Conservation (phyloP, 2,888 invertebrate genomes). For the Priocnemis perturbator region DNA sequence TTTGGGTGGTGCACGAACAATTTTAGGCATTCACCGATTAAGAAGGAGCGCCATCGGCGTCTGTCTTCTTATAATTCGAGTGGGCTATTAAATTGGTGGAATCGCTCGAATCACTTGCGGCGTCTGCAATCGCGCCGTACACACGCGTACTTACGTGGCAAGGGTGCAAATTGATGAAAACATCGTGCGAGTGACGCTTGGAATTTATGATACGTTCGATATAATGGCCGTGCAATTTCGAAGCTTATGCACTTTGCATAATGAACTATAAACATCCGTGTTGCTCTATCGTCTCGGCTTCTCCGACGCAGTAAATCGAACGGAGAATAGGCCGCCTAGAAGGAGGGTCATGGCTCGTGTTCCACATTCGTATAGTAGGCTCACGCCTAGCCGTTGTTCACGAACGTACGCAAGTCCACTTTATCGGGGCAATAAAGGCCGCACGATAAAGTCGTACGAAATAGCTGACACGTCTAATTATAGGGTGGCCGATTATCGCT, state of each 20-base stretch:
- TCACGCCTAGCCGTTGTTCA: constrained; percentile 16
- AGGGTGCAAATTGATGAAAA: too few relatives aligned
- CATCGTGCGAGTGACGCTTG: too few relatives aligned
- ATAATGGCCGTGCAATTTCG: too few relatives aligned
- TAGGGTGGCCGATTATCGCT: constrained; percentile 42
- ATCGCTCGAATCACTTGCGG: too few relatives aligned
- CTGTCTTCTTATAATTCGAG: not conserved
- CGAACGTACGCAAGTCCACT: constrained; percentile 32
- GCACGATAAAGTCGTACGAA: constrained; percentile 45
- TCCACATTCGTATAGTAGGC: constrained; percentile 27
- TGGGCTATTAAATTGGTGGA: not conserved
- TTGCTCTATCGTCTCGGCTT: constrained; percentile 1
- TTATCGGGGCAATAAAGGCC: constrained; percentile 50
- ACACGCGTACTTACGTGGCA: too few relatives aligned
- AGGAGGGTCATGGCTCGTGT: constrained; percentile 22
- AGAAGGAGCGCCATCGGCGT: too few relatives aligned
- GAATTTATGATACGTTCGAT: too few relatives aligned
- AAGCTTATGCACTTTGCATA: too few relatives aligned
- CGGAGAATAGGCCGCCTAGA: not conserved
- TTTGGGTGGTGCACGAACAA: too few relatives aligned
- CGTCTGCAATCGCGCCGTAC: too few relatives aligned
- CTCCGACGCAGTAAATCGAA: not conserved
- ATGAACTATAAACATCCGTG: too few relatives aligned
- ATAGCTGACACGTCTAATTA: constrained; percentile 49
- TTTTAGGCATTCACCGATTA: too few relatives aligned